phyloP scores from a whole-genome alignment of 2,113 vertebrate genomes.

The Donacobius atricapilla region DNA sequence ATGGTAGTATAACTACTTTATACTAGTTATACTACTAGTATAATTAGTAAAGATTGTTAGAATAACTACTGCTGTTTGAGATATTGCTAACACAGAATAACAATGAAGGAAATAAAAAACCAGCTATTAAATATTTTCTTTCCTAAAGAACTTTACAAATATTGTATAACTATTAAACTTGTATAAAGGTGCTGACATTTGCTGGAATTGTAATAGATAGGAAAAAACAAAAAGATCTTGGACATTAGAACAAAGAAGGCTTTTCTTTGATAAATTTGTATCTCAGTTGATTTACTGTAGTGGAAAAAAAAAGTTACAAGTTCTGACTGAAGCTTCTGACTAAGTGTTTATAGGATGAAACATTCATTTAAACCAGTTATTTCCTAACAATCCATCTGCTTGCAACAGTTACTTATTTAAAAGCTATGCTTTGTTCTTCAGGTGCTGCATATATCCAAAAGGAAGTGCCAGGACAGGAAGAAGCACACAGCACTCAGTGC shows the following conservation, averaged over 20 bases:
- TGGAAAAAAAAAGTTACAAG: not conserved
- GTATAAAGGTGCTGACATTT: not conserved
- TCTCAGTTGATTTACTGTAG: not conserved
- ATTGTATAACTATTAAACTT: not conserved
- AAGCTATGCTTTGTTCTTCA: not conserved
- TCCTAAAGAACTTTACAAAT: not conserved
- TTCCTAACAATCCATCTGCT: not conserved
- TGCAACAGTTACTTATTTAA: not conserved
- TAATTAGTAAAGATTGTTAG: not conserved
- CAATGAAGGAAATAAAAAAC: not conserved
- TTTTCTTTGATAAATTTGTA: not conserved
- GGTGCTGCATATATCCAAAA: not conserved
- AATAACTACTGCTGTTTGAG: not conserved
- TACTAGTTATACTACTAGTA: too few species aligned
- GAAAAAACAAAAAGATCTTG: not conserved
- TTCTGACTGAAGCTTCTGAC: not conserved
- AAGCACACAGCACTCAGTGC: not conserved
- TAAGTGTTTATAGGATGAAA: not conserved
- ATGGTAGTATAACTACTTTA: not conserved
- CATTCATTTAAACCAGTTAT: not conserved
- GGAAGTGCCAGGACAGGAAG: not conserved
- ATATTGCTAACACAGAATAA: not conserved
- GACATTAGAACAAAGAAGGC: not conserved
- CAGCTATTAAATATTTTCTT: not conserved
- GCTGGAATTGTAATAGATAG: not conserved